Conservation (phyloP, 2,113 vertebrate genomes). For the Tragulus kanchil region DNA sequence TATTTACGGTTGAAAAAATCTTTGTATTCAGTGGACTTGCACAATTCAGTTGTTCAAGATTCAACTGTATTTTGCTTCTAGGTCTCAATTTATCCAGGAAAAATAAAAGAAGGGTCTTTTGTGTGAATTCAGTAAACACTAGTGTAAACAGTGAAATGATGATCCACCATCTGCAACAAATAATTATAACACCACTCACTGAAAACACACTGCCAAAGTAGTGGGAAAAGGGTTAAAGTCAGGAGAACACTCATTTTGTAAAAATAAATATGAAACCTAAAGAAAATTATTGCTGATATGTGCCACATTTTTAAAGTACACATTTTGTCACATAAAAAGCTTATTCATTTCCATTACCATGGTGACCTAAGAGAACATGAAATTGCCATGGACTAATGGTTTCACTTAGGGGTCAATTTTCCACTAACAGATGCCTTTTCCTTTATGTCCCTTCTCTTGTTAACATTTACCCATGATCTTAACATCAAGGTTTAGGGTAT, state of each 20-base stretch:
- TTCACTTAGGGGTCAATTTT: constrained; percentile 66
- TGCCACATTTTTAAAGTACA: constrained; percentile 59
- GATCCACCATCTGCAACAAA: background rate
- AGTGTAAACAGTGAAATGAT: background rate
- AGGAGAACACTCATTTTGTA: background rate
- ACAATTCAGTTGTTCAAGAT: too few relatives aligned
- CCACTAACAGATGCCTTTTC: constrained; percentile 42
- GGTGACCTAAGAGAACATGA: constrained; percentile 65
- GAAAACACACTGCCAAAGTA: too few relatives aligned
- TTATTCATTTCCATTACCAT: constrained; percentile 74
- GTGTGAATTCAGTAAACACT: background rate
- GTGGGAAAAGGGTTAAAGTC: too few relatives aligned
- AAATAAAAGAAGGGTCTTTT: background rate
- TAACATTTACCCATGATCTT: constrained; percentile 17
- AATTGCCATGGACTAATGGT: constrained; percentile 62
- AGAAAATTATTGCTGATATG: constrained; percentile 49
- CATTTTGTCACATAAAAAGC: constrained; percentile 63
- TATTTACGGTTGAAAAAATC: too few relatives aligned
- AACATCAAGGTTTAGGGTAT: background rate
- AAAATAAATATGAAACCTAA: constrained; percentile 59
- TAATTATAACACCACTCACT: background rate
- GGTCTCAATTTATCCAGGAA: background rate
- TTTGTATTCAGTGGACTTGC: too few relatives aligned
- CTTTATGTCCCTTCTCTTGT: constrained; percentile 32
- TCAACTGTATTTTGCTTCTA: background rate